These are phyloP conservation scores for Hystrix cristata DNA, from an alignment of 2,113 vertebrate species.

Conservation along the genomic window DNA sequence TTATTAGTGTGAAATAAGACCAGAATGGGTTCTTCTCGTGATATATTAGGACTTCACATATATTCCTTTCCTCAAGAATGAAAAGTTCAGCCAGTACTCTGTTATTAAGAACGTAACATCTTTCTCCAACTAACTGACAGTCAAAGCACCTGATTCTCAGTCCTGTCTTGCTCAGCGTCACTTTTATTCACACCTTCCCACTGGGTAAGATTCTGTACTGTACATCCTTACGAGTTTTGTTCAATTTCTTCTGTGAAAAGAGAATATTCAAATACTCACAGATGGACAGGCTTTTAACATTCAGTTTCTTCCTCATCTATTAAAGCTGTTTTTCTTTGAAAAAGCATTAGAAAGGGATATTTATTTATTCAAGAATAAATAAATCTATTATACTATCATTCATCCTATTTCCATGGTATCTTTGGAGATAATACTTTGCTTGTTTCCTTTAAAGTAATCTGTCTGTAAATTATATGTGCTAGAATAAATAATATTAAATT, in stretches of 20 bases:
- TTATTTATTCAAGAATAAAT: constrained; percentile 10
- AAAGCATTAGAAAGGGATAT: neutral
- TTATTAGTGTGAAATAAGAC: neutral
- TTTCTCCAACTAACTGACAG: neutral
- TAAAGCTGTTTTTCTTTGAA: neutral
- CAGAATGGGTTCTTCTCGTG: neutral
- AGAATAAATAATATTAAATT: neutral
- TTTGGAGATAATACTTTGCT: neutral
- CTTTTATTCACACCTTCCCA: neutral
- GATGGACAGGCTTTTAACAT: neutral
- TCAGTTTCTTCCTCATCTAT: neutral
- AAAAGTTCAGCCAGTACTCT: neutral
- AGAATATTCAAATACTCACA: neutral
- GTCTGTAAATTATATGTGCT: neutral
- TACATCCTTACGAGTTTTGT: neutral
- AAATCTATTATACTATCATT: neutral
- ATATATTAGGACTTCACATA: neutral
- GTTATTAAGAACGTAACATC: neutral
- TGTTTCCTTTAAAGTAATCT: neutral
- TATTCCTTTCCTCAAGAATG: neutral
- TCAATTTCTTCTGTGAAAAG: neutral
- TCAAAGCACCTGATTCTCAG: neutral
- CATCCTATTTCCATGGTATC: neutral
- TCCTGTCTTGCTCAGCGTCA: neutral
- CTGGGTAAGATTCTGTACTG: neutral